Conservation (phyloP, 2,888 invertebrate genomes). For the Schrankia costaestrigalis region DNA sequence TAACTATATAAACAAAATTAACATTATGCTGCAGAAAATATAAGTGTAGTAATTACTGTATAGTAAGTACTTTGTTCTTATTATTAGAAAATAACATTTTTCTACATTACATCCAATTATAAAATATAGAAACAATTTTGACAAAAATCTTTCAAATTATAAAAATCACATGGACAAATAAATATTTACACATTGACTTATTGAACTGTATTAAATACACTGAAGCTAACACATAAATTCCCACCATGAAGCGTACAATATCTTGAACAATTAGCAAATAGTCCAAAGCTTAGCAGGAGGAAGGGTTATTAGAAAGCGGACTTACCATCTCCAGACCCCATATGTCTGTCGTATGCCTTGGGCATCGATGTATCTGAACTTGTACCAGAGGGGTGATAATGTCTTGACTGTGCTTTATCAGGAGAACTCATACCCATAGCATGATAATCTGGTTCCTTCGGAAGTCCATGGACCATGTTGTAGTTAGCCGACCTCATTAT, state of each 20-base stretch:
- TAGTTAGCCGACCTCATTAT: slow-evolving; percentile 64
- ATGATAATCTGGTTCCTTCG: slow-evolving; percentile 57
- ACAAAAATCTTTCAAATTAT: no score
- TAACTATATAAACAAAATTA: slow-evolving; percentile 9
- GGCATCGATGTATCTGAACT: slow-evolving; percentile 52
- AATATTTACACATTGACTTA: no score
- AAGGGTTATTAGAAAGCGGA: slow-evolving; percentile 26
- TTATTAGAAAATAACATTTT: no score
- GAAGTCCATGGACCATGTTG: slow-evolving; percentile 54
- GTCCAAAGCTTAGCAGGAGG: slow-evolving; percentile 30
- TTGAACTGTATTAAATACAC: slow-evolving; percentile 27
- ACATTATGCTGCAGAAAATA: no score
- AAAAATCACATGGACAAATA: no score
- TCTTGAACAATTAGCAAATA: slow-evolving; percentile 36
- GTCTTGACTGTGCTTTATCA: slow-evolving; percentile 55
- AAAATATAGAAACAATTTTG: no score
- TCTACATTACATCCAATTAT: no score
- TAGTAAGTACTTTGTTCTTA: no score
- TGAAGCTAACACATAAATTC: slow-evolving; percentile 42
- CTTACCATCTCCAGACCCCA: slow-evolving; percentile 72
- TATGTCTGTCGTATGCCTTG: slow-evolving; percentile 66
- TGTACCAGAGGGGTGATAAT: slow-evolving; percentile 55
- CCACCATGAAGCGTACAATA: slow-evolving; percentile 32
- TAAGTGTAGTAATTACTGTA: no score
- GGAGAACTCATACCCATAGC: slow-evolving; percentile 42